A percentile compares a stretch with the other conserved stretches of the same genome.
These are phyloP conservation scores for Clarias fuscus DNA, from an alignment of 2,797 vertebrate species.

Conservation along the genomic window DNA sequence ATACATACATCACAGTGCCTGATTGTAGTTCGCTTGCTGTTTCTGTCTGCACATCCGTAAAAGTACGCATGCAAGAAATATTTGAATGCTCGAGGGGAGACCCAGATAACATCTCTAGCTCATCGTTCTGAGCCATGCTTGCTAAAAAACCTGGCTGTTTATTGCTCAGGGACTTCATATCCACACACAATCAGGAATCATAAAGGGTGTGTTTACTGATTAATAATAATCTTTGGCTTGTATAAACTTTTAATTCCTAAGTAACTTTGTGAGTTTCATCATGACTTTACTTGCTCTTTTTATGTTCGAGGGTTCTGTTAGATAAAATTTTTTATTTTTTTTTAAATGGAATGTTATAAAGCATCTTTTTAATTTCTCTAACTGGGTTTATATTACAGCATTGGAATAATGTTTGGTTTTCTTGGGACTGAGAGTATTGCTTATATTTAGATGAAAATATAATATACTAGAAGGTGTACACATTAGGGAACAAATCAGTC, in stretches of 20 bases:
- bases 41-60: not conserved
- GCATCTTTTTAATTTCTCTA: not conserved
- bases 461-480: not conserved
- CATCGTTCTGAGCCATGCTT: not conserved
- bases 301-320: not conserved
- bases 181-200: conserved; percentile 5
- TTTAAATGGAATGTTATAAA: too few species aligned
- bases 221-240: not conserved
- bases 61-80: conserved; percentile 23
- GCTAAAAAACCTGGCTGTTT: conserved; percentile 17
- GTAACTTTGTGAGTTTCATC: not conserved
- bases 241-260: not conserved
- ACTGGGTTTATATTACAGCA: not conserved
- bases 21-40: not conserved
- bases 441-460: not conserved
- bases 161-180: not conserved
- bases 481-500: not conserved
- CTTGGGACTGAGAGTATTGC: too few species aligned
- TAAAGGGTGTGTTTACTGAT: conserved; percentile 1
- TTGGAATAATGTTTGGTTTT: not conserved
- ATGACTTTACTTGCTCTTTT: not conserved
- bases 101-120: not conserved
- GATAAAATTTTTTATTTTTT: too few species aligned
- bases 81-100: not conserved
- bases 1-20: conserved; percentile 1